phyloP scores from a whole-genome alignment of 2,797 vertebrate genomes.

The Acrocephalus scirpaceus region DNA sequence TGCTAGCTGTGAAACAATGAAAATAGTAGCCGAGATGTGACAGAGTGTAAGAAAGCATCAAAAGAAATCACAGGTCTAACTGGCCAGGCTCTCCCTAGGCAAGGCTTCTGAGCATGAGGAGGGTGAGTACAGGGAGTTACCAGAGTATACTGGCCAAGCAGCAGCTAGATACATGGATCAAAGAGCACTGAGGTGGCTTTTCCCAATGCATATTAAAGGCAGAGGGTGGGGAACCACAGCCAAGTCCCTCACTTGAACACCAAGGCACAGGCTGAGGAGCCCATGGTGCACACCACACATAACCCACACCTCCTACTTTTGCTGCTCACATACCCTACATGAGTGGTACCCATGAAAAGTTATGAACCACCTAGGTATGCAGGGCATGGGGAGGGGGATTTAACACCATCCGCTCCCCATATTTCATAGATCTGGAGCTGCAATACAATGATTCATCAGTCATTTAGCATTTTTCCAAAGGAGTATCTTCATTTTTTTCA shows the following conservation, averaged over 20 bases:
- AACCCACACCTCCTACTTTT: background rate
- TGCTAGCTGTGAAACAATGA: background rate
- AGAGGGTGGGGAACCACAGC: background rate
- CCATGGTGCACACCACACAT: background rate
- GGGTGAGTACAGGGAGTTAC: background rate
- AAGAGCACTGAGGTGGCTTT: background rate
- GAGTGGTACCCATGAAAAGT: background rate
- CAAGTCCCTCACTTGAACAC: background rate
- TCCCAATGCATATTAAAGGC: background rate
- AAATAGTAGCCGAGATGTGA: background rate
- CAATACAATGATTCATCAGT: background rate
- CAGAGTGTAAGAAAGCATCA: background rate
- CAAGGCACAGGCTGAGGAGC: background rate
- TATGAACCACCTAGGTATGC: background rate
- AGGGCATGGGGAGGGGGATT: background rate
- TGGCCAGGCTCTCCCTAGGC: background rate
- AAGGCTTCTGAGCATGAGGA: background rate
- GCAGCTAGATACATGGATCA: background rate
- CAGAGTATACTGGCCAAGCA: background rate
- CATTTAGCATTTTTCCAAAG: background rate
- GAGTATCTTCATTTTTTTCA: background rate
- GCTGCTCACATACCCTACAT: background rate
- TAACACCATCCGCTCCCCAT: background rate
- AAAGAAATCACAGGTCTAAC: background rate
- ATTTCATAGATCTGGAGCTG: background rate